Evolutionary conservation across 1,140 invertebrate genomes (phyloP).

Genomic region (Varroa destructor): DNA sequence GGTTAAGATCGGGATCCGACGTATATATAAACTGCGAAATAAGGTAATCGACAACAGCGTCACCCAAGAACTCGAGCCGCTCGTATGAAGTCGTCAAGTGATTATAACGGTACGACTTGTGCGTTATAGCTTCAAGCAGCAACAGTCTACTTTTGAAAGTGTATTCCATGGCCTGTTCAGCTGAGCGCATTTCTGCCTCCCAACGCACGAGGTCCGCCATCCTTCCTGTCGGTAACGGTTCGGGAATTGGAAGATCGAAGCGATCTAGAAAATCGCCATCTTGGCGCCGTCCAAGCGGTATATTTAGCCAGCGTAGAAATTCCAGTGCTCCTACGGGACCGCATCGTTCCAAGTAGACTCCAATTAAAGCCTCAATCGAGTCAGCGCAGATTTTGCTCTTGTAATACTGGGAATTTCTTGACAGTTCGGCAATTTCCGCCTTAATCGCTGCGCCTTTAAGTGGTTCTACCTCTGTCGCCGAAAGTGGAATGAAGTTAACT

Average conservation of each 20-base stretch:
- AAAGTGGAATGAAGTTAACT: conserved; percentile 2
- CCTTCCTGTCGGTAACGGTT: neutral
- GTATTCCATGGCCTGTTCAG: conserved; percentile 53
- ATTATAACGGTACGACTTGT: conserved; percentile 47
- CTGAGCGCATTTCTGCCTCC: neutral
- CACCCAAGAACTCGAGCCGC: conserved; percentile 49
- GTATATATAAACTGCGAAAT: conserved; percentile 68
- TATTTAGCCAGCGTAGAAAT: conserved; percentile 56
- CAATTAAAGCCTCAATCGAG: conserved; percentile 66
- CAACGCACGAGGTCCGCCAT: conserved; percentile 11
- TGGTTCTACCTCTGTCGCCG: neutral
- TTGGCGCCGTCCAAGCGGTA: neutral
- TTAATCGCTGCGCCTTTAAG: neutral
- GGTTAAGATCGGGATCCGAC: conserved; percentile 54
- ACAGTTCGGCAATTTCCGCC: conserved; percentile 9
- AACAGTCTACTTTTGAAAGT: conserved; percentile 51
- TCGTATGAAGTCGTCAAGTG: conserved; percentile 48
- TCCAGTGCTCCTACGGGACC: conserved; percentile 47
- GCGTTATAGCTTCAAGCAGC: conserved; percentile 44
- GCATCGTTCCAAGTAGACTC: conserved; percentile 53
- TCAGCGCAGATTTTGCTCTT: conserved; percentile 56
- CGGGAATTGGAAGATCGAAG: conserved; percentile 6
- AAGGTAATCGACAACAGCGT: conserved; percentile 64
- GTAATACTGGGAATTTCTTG: conserved; percentile 4
- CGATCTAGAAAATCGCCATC: conserved; percentile 16